Conservation (phyloP, 2,797 vertebrate genomes). For the Hypotaenidia philippensis region DNA sequence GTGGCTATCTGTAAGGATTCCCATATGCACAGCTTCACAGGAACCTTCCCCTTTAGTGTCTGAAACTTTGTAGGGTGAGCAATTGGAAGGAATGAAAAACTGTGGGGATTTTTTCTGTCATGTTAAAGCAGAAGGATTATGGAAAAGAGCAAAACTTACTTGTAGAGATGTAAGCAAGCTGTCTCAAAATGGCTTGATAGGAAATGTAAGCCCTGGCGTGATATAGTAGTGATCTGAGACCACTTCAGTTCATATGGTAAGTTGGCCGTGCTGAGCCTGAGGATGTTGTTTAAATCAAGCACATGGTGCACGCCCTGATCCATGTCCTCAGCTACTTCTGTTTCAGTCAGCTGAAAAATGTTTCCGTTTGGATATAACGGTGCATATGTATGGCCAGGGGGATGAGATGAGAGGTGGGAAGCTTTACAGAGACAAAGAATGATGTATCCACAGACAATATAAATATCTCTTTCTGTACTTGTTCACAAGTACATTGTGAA, state of each 20-base stretch:
- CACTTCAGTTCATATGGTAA: fast-evolving
- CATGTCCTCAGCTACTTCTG: not conserved
- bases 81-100: not conserved
- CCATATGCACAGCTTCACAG: too few species aligned
- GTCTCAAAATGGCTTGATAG: not conserved
- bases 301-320: not conserved
- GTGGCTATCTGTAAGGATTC: not conserved
- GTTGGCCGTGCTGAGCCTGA: not conserved
- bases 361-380: not conserved
- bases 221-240: not conserved
- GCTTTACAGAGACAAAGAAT: not conserved
- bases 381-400: not conserved
- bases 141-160: not conserved
- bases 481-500: not conserved
- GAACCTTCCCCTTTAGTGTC: not conserved
- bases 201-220: not conserved
- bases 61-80: not conserved
- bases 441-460: not conserved
- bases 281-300: not conserved
- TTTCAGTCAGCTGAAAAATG: not conserved
- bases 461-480: not conserved
- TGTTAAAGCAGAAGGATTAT: not conserved
- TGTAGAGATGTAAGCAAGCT: not conserved
- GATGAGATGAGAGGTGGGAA: not conserved
- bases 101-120: not conserved